Evolutionary conservation across 2,888 invertebrate species (phyloP), one percentile per base, ranked within the genome.

Genomic region (Coelogynopora nodosa): DNA sequence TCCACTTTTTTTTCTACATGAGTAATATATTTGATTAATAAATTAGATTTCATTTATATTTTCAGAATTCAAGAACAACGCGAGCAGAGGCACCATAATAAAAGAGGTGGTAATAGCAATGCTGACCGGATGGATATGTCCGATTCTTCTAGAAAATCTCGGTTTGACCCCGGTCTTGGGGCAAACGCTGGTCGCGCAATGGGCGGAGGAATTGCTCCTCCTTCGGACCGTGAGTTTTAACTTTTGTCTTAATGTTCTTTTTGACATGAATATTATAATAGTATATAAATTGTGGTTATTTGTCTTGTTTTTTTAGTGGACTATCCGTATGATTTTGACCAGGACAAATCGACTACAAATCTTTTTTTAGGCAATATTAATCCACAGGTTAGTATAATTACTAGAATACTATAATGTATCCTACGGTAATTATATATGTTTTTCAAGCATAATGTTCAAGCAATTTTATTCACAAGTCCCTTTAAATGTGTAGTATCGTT

Each of bases 311-410:
- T 84, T 28, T 27, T 80, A 86, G 86, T 86, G 30, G 86, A 86
- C 31, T 86, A 81, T 86, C 86, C 86, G 5, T 67, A 67, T 27
- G 87, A 87, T 29, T 81, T 26, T n/a, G 87, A 87, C 67, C 67
- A 96, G 0, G 98, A 99, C 93, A 97, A 98, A 31, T 96, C 95
- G 90, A 98, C 98, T 0, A 99, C 99, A 84, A 99, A 99, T 92
- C 93, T 99, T 67, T 99, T 99, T 92, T 94, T 99, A 86, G 98
- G 98, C 87, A 99, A 98, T 92, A 94, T 99, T 31, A 97, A 96
- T 92, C 97, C 97, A 82, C 97, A 97, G 94, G 97, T 97, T 92
- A 91, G 90, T 86, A 13, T 67, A 27, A 10, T 80, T 80, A n/a
- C n/a, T n/a, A n/a, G 81, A 80, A 23, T 10, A 80, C 13, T 80